Evolutionary conservation across 2,888 invertebrate genomes (phyloP).

Genomic region (Hermodice carunculata): DNA sequence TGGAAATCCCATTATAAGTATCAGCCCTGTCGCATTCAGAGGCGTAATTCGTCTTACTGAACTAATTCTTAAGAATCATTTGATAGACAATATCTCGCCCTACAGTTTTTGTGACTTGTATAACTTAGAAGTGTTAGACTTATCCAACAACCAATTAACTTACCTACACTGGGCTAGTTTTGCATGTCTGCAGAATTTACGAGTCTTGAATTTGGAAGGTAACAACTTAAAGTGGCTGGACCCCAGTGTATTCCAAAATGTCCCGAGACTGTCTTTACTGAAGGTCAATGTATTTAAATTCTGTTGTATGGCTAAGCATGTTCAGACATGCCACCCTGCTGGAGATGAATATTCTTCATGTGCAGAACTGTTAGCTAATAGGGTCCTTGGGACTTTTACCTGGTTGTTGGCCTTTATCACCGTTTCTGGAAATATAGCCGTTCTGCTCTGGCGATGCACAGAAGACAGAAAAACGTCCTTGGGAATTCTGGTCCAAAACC

Average conservation of each 20-base stretch:
- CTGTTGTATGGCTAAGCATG: conserved; percentile 4
- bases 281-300: not conserved
- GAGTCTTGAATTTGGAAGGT: not conserved
- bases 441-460: conserved; percentile 14
- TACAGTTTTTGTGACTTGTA: not conserved
- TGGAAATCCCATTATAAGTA: not conserved
- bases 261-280: not conserved
- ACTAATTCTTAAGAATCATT: not conserved
- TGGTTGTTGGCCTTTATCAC: conserved; percentile 39
- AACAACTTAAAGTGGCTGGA: not conserved
- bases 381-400: conserved; percentile 33
- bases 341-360: conserved; percentile 45
- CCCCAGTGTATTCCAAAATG: not conserved
- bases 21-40: not conserved
- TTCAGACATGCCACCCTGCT: conserved; percentile 46
- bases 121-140: not conserved
- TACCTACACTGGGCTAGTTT: not conserved
- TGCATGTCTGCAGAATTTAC: not conserved
- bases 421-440: conserved; percentile 35
- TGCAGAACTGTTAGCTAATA: conserved; percentile 41
- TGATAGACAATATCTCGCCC: not conserved
- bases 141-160: not conserved
- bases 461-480: not conserved
- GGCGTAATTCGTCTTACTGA: not conserved
- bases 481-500: conserved; percentile 35